Conservation (phyloP, 2,888 invertebrate genomes). For the Bursaphelenchus okinawaensis region DNA sequence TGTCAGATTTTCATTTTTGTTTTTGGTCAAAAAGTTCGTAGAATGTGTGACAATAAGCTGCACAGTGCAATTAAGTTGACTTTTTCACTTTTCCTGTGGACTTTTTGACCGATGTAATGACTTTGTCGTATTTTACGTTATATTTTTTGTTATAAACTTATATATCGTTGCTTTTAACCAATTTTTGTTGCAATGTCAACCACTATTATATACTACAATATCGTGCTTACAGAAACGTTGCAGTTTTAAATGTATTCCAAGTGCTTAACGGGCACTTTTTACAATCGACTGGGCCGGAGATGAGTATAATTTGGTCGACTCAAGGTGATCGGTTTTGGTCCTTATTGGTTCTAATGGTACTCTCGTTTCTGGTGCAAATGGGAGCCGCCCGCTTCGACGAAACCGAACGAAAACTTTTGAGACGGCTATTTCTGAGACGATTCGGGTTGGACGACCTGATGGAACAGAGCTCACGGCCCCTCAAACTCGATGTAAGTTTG, state of each 20-base stretch:
- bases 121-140: too few relatives aligned
- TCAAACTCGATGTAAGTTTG: not conserved
- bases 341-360: not conserved
- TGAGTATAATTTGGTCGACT: not conserved
- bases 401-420: slow-evolving; percentile 9
- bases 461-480: not conserved
- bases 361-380: not conserved
- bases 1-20: not conserved
- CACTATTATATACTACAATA: not conserved
- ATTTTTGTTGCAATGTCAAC: too few relatives aligned
- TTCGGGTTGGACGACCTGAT: slow-evolving; percentile 15
- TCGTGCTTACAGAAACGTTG: not conserved
- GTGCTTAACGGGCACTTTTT: not conserved
- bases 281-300: not conserved
- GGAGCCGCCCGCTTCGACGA: slow-evolving; percentile 1
- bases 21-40: too few relatives aligned
- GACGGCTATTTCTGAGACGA: slow-evolving; percentile 9
- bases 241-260: not conserved
- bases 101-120: too few relatives aligned
- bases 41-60: too few relatives aligned
- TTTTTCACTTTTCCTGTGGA: too few relatives aligned
- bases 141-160: not conserved
- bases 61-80: too few relatives aligned
- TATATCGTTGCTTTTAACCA: too few relatives aligned
- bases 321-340: not conserved